These are phyloP conservation scores for Linepithema humile DNA, from an alignment of 1,140 invertebrate species.

Conservation along the genomic window DNA sequence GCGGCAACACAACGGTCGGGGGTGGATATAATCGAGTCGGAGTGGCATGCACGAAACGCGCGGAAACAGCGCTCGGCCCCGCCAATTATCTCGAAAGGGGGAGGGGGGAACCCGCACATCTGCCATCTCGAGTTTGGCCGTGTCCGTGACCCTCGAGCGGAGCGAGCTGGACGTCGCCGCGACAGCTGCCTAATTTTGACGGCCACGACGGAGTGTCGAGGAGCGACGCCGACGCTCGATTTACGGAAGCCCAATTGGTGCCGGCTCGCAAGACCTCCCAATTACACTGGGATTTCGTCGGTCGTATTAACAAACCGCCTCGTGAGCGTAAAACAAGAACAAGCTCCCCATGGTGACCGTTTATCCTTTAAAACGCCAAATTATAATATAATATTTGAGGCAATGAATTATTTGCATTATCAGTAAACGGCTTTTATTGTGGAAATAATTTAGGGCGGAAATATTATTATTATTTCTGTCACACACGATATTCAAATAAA, in stretches of 20 bases:
- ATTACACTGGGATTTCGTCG: conserved; percentile 35
- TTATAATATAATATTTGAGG: neutral
- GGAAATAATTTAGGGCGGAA: neutral
- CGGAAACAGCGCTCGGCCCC: conserved; percentile 13
- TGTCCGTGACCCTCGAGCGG: conserved; percentile 56
- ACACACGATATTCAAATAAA: neutral
- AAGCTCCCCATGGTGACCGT: neutral
- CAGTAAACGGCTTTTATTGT: neutral
- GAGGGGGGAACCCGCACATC: conserved; percentile 27
- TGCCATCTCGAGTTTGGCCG: conserved; percentile 40
- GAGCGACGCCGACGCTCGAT: conserved; percentile 39
- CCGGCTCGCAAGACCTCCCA: neutral
- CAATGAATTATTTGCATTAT: neutral
- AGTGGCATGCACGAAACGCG: conserved; percentile 16
- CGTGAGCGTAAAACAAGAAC: neutral
- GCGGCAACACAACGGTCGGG: conserved; percentile 6
- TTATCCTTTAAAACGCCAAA: neutral
- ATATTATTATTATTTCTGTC: too few species aligned
- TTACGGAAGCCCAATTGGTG: conserved; percentile 49
- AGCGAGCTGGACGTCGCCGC: conserved; percentile 4
- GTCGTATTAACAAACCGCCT: conserved; percentile 27
- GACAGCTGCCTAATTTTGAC: conserved; percentile 62
- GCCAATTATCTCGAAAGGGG: conserved; percentile 50
- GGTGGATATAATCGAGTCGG: conserved; percentile 49
- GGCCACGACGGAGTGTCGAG: conserved; percentile 23